Base-by-base conservation (phyloP, 2,113 vertebrate genomes). In the Prochilodus magdalenae region DNA sequence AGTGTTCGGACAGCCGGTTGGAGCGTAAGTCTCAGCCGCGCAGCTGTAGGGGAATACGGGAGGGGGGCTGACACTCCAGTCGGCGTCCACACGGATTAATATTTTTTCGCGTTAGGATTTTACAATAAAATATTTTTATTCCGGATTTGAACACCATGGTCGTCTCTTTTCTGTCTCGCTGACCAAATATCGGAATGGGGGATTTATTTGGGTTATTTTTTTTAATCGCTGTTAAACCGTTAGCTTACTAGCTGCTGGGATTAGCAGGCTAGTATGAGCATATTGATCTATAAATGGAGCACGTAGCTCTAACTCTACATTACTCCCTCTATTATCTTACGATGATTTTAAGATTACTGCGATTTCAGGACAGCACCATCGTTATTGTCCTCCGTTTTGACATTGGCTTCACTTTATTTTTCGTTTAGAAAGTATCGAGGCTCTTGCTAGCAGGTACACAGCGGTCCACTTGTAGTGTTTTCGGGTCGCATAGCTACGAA, bases 21-120 rank as follows among this genome's bases (percentile, higher is more conserved):
- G 95, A 94, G 93, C 94, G 89, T 94, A 94, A 96, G 96, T 96
- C 95, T 96, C 96, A 94, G 95, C 94, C 94, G 90, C 91, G 95
- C 91, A 96, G 94, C 94, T 89, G 94, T 93, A 96, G 96, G 96
- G 96, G 96, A 97, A 96, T 94, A 94, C 95, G 96, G 95, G 96
- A 97, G 95, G 92, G 89, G 91, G 16, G 7, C 24, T 24, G n/a
- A 12, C 11, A 26, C 22, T 57, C 20, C n/a, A 24, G n/a, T 26
- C n/a, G n/a, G 57, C 20, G 14, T 26, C 57, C 57, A 60, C 0
- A 60, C 18, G 5, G 2, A n/a, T 26, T 12, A 2, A 24, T 7
- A 0, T 26, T 10, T 26, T 60, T n/a, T 13, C n/a, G n/a, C n/a
- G 6, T 60, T 60, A 26, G 2, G 1, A 1, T 3, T 60, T 26